Evolutionary conservation across 92 coral and sea anemone genomes (phyloP).

Genomic region (Umimayanthus chanpuru): DNA sequence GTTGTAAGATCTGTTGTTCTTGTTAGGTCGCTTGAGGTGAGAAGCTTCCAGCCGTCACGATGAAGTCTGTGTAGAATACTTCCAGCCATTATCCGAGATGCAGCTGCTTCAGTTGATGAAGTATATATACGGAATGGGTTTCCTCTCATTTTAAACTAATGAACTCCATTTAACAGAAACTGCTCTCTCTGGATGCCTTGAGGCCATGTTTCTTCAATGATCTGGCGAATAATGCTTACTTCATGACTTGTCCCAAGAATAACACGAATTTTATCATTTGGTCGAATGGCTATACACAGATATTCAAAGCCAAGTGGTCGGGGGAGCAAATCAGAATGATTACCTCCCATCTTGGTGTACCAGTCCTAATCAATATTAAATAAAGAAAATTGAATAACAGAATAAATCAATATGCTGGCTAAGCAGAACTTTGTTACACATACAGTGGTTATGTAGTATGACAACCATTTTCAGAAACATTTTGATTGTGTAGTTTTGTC

Average conservation of each 20-base stretch:
- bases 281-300: constrained; percentile 51
- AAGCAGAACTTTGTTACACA: too few relatives aligned
- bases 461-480: too few relatives aligned
- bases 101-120: constrained; percentile 19
- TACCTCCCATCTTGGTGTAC: constrained; percentile 33
- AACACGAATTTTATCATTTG: constrained; percentile 48
- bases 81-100: constrained; percentile 52
- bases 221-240: constrained; percentile 53
- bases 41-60: constrained; percentile 62
- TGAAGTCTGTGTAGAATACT: constrained; percentile 55
- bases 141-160: constrained; percentile 55
- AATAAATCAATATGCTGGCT: too few relatives aligned
- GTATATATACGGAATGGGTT: constrained; percentile 29
- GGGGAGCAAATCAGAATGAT: constrained; percentile 42
- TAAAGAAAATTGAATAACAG: too few relatives aligned
- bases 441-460: too few relatives aligned
- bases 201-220: constrained; percentile 53
- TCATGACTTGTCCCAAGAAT: constrained; percentile 50
- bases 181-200: constrained; percentile 58
- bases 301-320: constrained; percentile 60
- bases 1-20: constrained; percentile 52
- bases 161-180: constrained; percentile 45
- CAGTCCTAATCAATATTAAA: too few relatives aligned
- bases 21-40: constrained; percentile 47
- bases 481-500: too few relatives aligned